These are phyloP conservation scores for Zaprionus ornatus DNA, from an alignment of 1,140 invertebrate species.

Conservation along the genomic window DNA sequence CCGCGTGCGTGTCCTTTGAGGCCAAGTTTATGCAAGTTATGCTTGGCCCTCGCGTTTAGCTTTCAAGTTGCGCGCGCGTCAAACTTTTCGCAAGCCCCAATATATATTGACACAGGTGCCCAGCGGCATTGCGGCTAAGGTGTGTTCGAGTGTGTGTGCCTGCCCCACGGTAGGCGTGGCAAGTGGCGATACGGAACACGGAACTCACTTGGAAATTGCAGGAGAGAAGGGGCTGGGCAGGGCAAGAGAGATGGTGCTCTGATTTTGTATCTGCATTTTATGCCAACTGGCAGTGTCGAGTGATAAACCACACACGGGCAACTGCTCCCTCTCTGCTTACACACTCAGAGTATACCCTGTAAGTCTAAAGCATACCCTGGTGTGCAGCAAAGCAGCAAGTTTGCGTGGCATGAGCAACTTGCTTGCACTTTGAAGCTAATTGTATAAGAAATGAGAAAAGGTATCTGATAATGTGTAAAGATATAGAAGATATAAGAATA, in stretches of 20 bases:
- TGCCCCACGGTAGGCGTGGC: conserved; percentile 17
- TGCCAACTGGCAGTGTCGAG: conserved; percentile 37
- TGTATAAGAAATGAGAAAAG: too few species aligned
- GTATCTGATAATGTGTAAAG: too few species aligned
- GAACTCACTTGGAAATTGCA: neutral
- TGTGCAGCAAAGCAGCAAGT: too few species aligned
- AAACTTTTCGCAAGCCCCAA: conserved; percentile 39
- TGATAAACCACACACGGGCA: conserved; percentile 30
- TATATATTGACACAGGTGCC: conserved; percentile 48
- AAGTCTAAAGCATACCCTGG: neutral
- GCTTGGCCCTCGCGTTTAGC: conserved; percentile 43
- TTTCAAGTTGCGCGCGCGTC: conserved; percentile 34
- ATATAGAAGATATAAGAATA: too few species aligned
- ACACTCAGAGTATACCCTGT: conserved; percentile 15
- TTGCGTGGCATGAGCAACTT: too few species aligned
- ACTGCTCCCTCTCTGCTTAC: neutral
- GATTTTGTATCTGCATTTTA: conserved; percentile 50
- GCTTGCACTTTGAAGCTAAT: too few species aligned
- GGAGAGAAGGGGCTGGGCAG: neutral
- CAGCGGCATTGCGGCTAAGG: conserved; percentile 16
- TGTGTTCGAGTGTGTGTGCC: conserved; percentile 1
- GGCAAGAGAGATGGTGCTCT: conserved; percentile 13
- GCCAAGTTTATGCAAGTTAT: conserved; percentile 76
- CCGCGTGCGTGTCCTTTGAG: conserved; percentile 62
- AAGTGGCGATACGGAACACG: neutral